phyloP scores from a whole-genome alignment of 1,140 invertebrate genomes.

The Pseudoatta argentina region DNA sequence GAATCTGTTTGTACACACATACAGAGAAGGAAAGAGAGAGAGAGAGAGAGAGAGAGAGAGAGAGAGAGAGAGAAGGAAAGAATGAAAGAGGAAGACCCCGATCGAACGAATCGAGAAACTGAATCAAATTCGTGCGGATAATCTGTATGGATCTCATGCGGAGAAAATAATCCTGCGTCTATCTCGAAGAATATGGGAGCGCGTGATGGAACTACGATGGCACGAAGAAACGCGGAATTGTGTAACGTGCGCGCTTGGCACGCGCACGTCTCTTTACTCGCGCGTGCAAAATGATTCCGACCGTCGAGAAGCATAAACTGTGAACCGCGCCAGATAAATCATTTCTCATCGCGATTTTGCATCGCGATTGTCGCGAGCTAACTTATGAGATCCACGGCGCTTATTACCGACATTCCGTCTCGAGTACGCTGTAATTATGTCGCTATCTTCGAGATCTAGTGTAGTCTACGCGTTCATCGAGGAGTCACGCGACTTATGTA shows the following conservation, averaged over 20 bases:
- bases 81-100: neutral
- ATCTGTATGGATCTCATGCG: neutral
- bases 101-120: neutral
- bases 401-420: conserved; percentile 25
- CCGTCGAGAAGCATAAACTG: conserved; percentile 3
- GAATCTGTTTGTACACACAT: conserved; percentile 64
- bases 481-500: neutral
- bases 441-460: neutral
- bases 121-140: neutral
- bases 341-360: neutral
- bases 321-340: conserved; percentile 40
- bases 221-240: conserved; percentile 34
- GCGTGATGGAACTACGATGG: no score
- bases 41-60: neutral
- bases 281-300: neutral
- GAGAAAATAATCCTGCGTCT: conserved; percentile 10
- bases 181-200: neutral
- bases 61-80: neutral
- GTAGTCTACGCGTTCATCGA: neutral
- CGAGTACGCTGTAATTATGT: conserved; percentile 11
- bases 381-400: conserved; percentile 7
- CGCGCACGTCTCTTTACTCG: conserved; percentile 13
- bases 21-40: neutral
- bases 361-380: neutral
- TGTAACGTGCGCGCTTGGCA: conserved; percentile 42